phyloP scores from a whole-genome alignment of 2,888 invertebrate species.

The Gisinianus flammeolus region DNA sequence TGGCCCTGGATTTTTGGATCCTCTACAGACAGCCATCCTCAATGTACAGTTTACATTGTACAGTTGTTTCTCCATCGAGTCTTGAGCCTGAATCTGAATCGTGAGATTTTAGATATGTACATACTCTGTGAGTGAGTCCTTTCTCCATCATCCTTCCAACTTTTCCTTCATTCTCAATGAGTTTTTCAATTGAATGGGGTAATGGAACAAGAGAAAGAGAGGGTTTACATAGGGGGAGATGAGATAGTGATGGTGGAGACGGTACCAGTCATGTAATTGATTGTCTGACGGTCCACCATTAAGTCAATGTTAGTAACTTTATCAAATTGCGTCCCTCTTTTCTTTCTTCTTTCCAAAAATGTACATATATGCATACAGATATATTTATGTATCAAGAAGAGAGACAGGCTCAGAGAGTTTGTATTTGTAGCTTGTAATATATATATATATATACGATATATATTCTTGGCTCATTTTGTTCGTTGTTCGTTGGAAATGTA shows the following conservation, averaged over 20 bases:
- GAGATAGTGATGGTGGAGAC: conserved; percentile 43
- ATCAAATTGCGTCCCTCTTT: conserved; percentile 32
- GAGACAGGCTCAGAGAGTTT: too few relatives aligned
- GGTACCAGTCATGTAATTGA: conserved; percentile 55
- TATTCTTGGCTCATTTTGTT: conserved; percentile 4
- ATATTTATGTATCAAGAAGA: too few relatives aligned
- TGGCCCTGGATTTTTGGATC: too few relatives aligned
- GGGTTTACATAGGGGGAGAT: conserved; percentile 40
- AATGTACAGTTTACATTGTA: conserved; percentile 1
- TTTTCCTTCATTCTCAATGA: conserved; percentile 20
- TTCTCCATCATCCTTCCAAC: background rate
- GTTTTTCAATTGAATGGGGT: conserved; percentile 46
- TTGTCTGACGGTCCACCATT: conserved; percentile 54
- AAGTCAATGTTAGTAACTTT: conserved; percentile 40
- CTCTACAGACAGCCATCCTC: conserved; percentile 19
- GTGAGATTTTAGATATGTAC: conserved; percentile 20
- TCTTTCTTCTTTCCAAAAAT: conserved; percentile 12
- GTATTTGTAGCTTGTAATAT: too few relatives aligned
- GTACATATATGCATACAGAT: too few relatives aligned
- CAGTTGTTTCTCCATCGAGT: background rate
- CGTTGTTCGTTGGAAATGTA: background rate
- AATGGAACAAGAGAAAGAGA: conserved; percentile 41
- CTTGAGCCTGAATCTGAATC: too few relatives aligned
- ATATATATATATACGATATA: too few relatives aligned
- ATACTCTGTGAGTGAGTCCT: too few relatives aligned